Base-by-base conservation (phyloP, 1,140 invertebrate species). In the Palaemon carinicauda region DNA sequence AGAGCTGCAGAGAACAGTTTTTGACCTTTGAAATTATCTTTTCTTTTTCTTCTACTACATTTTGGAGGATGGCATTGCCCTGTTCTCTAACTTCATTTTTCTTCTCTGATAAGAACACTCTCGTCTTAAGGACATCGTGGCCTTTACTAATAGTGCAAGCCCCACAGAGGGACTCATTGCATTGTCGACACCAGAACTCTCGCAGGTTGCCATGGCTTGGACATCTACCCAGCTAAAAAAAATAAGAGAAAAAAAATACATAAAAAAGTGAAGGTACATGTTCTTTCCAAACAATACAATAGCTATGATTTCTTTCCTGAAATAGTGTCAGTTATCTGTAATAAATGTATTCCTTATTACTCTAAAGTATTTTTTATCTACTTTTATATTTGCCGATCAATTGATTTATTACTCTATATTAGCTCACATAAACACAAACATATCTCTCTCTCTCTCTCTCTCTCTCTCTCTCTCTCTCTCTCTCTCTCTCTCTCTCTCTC, bases 141-240 rank as follows among this genome's bases (percentile, higher is more conserved):
- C 78, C 83, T 3, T 73, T 29, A 51, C 41, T 52, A 56, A 86
- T 77, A 33, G 29, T 31, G 52, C 83, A 86, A 27, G 51, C 31
- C 77, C 56, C 74, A 51, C 83, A 86, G n/a, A 80, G 75, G 5
- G 83, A 29, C 29, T 5, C 21, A 19, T 69, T 77, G 77, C 83
- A 86, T 5, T 80, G n/a, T 2, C 50, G 60, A 65, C 83, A 86
- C 83, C 83, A 86, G 83, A 75, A 86, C 21, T 51, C 41, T 31
- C 74, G 33, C 19, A 69, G 41, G 24, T 53, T 29, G 14, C 60
- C 51, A 69, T 86, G 83, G 1, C 19, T 73, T 51, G 53, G 9
- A 27, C 83, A 86, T 24, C 24, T 24, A 7, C 75, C 74, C 19
- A 33, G n/a, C 82, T 85, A 53, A 21, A 24, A n/a, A n/a, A n/a